Conservation (phyloP, 1,140 invertebrate genomes). For the Daktulosphaira vitifoliae region DNA sequence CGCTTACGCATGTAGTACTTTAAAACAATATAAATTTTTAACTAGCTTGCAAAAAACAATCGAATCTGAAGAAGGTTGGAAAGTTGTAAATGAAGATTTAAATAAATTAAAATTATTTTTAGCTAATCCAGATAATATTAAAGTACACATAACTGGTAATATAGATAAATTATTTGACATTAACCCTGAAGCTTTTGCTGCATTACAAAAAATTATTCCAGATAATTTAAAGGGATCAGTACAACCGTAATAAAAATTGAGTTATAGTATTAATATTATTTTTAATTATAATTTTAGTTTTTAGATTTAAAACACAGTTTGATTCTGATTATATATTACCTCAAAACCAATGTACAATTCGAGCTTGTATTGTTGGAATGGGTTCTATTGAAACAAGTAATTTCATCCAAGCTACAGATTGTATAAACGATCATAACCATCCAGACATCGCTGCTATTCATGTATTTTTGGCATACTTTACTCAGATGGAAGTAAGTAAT, state of each 20-base stretch:
- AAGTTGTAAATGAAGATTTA: slow-evolving; percentile 51
- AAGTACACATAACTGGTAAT: slow-evolving; percentile 63
- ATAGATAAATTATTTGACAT: slow-evolving; percentile 50
- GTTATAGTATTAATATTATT: too few species aligned
- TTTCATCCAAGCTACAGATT: slow-evolving; percentile 56
- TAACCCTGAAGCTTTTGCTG: slow-evolving; percentile 45
- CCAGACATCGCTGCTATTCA: slow-evolving; percentile 62
- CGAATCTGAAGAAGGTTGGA: slow-evolving; percentile 48
- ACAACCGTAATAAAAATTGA: not conserved
- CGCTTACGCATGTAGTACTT: slow-evolving; percentile 55
- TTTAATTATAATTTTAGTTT: not conserved
- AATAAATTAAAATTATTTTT: slow-evolving; percentile 53
- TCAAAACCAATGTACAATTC: slow-evolving; percentile 39
- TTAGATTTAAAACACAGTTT: slow-evolving; percentile 46
- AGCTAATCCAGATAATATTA: slow-evolving; percentile 51
- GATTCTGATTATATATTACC: slow-evolving; percentile 46
- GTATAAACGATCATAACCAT: slow-evolving; percentile 55
- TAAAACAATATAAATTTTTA: slow-evolving; percentile 70
- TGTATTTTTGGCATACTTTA: slow-evolving; percentile 76
- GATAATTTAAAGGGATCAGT: not conserved
- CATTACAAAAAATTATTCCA: slow-evolving; percentile 50
- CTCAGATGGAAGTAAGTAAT: slow-evolving; percentile 74
- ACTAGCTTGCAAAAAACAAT: slow-evolving; percentile 54
- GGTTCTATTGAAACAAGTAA: slow-evolving; percentile 74
- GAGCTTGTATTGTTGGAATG: slow-evolving; percentile 62